Evolutionary conservation across 2,888 invertebrate species (phyloP).

Genomic region (Ophonus ardosiacus): DNA sequence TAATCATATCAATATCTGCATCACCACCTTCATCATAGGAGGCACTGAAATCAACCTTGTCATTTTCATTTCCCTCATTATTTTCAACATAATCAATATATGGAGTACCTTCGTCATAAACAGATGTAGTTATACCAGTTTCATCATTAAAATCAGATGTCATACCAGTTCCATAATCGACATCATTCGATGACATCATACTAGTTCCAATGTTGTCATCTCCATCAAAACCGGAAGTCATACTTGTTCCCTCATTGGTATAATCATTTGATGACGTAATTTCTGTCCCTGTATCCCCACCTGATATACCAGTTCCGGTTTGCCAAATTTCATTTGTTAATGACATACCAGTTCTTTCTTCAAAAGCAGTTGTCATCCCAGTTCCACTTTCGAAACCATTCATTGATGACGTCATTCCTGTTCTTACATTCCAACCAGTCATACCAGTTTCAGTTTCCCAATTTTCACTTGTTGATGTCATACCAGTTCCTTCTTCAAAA

Average conservation of each 20-base stretch:
- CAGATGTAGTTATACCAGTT: too few relatives aligned
- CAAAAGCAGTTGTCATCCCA: neutral
- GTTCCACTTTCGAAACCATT: neutral
- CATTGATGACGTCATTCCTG: neutral
- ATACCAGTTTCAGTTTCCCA: neutral
- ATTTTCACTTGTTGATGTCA: neutral
- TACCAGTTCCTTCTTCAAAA: neutral
- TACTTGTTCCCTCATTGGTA: too few relatives aligned
- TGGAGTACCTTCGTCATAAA: too few relatives aligned
- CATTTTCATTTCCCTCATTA: neutral
- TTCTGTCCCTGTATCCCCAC: neutral
- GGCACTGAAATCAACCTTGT: neutral
- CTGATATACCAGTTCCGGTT: neutral
- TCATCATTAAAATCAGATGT: too few relatives aligned
- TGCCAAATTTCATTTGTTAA: neutral
- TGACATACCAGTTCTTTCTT: neutral
- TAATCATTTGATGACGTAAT: neutral
- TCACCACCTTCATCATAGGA: neutral
- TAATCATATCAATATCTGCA: neutral
- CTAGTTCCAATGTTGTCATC: too few relatives aligned
- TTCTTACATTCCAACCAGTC: neutral
- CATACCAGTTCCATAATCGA: too few relatives aligned
- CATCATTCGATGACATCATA: too few relatives aligned
- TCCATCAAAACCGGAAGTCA: too few relatives aligned
- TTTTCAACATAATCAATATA: too few relatives aligned